Conservation (phyloP, 1,140 invertebrate genomes). For the Reticulitermes speratus region DNA sequence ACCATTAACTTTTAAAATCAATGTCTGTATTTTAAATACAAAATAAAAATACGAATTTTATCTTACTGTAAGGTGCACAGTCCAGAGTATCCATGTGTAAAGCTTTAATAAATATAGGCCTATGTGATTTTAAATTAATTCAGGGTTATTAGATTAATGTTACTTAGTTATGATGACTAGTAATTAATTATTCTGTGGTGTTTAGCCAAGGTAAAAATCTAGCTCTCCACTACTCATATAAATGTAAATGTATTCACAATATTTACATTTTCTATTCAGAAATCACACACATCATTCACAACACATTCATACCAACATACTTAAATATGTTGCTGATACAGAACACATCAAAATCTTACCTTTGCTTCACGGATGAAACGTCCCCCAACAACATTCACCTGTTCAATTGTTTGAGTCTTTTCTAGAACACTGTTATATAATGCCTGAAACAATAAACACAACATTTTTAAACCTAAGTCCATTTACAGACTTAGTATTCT, state of each 20-base stretch:
- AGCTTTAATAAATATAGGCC: neutral
- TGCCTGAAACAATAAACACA: slow-evolving; percentile 63
- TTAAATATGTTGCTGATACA: neutral
- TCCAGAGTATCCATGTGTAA: neutral
- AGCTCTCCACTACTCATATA: neutral
- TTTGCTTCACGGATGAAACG: slow-evolving; percentile 96
- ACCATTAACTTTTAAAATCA: neutral
- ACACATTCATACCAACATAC: neutral
- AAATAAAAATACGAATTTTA: neutral
- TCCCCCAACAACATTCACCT: slow-evolving; percentile 92
- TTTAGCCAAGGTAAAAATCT: slow-evolving; percentile 1
- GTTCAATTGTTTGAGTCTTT: slow-evolving; percentile 88
- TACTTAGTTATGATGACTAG: neutral
- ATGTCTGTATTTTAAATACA: neutral
- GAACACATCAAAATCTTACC: slow-evolving; percentile 65
- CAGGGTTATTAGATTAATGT: slow-evolving; percentile 14
- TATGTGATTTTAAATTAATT: neutral
- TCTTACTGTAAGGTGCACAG: neutral
- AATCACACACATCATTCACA: neutral
- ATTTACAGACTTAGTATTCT: neutral
- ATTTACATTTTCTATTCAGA: neutral
- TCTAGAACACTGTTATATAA: slow-evolving; percentile 88
- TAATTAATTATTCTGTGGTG: neutral
- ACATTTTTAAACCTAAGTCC: neutral
- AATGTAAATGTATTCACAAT: slow-evolving; percentile 1